Evolutionary conservation across 2,113 vertebrate genomes (phyloP), one percentile per base, ranked within the genome.

Genomic region (Nothoprocta pentlandii): DNA sequence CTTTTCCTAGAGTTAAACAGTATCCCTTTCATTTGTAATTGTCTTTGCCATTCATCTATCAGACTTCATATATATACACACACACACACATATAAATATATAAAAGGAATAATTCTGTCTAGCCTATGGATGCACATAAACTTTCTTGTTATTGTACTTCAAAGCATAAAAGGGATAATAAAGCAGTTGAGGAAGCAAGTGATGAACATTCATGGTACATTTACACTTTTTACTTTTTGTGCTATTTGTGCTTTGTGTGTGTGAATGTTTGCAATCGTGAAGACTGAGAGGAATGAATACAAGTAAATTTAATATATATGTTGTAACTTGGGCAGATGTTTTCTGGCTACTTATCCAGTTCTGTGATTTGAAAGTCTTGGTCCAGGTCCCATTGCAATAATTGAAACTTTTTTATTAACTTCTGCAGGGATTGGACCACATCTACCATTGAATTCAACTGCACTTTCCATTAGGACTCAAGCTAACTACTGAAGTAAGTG

Each of bases 111-210:
- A 53, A 62, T 14, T 62, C 59, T 36, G 32, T 21, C n/a, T 62
- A 62, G 36, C 28, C 51, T 75, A 36, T 23, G 10, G 7, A 13
- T n/a, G 20, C 2, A 16, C 80, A 22, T 30, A 54, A 54, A 49
- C 25, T 77, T 44, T 30, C 28, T 66, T 76, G 42, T 36, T 28
- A 14, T 3, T 61, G 34, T 94, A 25, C 21, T 85, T 78, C 34
- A 21, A 73, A 89, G 12, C 30, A 39, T 22, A 6, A 67, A 42
- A 62, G 59, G 15, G 32, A 74, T 54, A 44, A 28, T 11, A 41
- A 70, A 70, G 64, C 61, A 94, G 67, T 59, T 91, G 87, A 80
- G 81, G 82, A 74, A 82, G 59, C 15, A 59, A 10, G 59, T 85
- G 74, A 28, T 82, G 56, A 44, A 77, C 15, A 4, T 44, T 25